Base-by-base conservation (phyloP, 2,797 vertebrate species). In the Gadopsis bispinosus region DNA sequence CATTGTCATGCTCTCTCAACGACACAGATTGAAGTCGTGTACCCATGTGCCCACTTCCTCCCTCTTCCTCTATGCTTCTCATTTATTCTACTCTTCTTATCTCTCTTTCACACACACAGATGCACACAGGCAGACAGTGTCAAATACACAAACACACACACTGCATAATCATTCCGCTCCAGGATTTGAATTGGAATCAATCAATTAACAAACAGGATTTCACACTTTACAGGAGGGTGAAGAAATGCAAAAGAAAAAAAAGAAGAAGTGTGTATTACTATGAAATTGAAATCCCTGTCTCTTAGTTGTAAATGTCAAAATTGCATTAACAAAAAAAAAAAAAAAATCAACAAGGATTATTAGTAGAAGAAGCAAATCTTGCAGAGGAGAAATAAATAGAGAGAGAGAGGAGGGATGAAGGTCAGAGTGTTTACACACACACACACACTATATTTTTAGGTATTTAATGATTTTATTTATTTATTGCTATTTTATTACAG, bases 171-270 rank as follows among this genome's bases (percentile, higher is more conserved):
- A 84, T 80, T 86, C 68, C 22, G 50, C 73, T 83, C 41, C 26
- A 50, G 85, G 83, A 87, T 88, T 90, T 88, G 70, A 85, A 90
- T 78, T 84, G 69, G 86, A 92, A 91, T 92, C 83, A 85, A 75
- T 84, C 75, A 88, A 90, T 91, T 89, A 91, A 74, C 72, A 84
- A 91, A 92, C 75, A 80, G 83, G 80, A 88, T 91, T 90, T 93
- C 87, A 88, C 87, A 91, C 79, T 87, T 91, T 92, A 88, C 77
- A 73, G 76, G 73, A 83, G 80, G 56, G 50, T 73, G 77, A 85
- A 87, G 67, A 76, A 77, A 80, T 56, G 48, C 35, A n/a, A 75
- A 81, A 78, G 79, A 50, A 80, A 80, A 26, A 26, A 26, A 26
- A 26, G n/a, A 26, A 26, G 26, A 80, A 60, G 47, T 75, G 78